Conservation (phyloP, 2,888 invertebrate genomes). For the Drepana falcataria region DNA sequence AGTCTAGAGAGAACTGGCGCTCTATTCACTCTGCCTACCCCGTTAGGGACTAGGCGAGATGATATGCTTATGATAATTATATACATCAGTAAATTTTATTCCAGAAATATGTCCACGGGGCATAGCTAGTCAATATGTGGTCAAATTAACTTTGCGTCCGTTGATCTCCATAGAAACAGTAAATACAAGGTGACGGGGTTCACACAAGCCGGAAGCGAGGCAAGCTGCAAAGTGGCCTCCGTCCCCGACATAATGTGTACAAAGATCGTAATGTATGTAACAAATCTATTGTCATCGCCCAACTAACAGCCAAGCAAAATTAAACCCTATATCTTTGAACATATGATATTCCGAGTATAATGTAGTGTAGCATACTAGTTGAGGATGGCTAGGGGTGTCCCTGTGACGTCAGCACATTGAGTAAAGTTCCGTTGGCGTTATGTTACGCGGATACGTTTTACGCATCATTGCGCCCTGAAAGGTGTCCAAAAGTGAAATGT, state of each 20-base stretch:
- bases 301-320: conserved; percentile 7
- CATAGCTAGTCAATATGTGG: no score
- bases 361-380: background rate
- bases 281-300: conserved; percentile 4
- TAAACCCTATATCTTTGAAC: conserved; percentile 9
- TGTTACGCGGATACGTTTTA: conserved; percentile 36
- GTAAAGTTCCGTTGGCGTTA: conserved; percentile 50
- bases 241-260: conserved; percentile 23
- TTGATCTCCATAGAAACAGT: conserved; percentile 56
- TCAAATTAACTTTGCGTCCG: conserved; percentile 29
- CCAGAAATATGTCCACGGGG: no score
- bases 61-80: no score
- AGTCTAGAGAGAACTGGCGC: no score
- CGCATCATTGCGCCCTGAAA: conserved; percentile 39
- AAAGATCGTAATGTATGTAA: conserved; percentile 19
- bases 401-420: conserved; percentile 46
- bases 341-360: conserved; percentile 1
- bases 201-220: conserved; percentile 61
- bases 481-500: conserved; percentile 16
- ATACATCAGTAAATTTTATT: no score
- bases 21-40: no score
- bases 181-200: conserved; percentile 57
- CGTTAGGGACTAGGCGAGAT: no score
- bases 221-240: conserved; percentile 64
- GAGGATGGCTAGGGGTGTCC: conserved; percentile 28